phyloP scores from a whole-genome alignment of 2,888 invertebrate species.

The Melinaea menophilus region DNA sequence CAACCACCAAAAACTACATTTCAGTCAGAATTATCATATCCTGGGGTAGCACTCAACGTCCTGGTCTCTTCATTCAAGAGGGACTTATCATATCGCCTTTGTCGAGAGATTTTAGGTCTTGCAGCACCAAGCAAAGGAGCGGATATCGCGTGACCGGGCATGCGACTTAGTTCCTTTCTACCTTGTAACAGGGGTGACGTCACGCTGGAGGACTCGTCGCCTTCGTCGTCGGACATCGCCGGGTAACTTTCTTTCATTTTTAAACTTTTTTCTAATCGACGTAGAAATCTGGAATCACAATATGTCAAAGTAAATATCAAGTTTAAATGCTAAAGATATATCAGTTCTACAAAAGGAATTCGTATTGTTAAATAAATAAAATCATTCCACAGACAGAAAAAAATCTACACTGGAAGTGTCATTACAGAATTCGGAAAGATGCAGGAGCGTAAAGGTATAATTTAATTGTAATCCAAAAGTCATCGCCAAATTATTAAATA shows the following conservation, averaged over 20 bases:
- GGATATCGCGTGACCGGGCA: conserved; percentile 66
- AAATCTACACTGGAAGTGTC: not conserved
- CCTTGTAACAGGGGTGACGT: conserved; percentile 80
- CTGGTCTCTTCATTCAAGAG: conserved; percentile 67
- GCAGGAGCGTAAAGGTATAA: conserved; percentile 1
- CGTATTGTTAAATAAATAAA: not conserved
- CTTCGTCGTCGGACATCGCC: conserved; percentile 78
- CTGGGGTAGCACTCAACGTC: conserved; percentile 61
- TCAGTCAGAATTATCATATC: conserved; percentile 70
- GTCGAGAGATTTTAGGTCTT: conserved; percentile 68
- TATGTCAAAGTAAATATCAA: too few relatives aligned
- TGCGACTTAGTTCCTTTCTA: conserved; percentile 56
- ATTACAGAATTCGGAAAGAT: not conserved
- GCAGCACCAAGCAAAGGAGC: conserved; percentile 68
- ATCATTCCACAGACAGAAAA: conserved; percentile 1
- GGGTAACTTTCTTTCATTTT: conserved; percentile 81
- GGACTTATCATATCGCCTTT: conserved; percentile 68
- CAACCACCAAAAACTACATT: conserved; percentile 15
- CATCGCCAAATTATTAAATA: not conserved
- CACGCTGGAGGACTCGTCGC: conserved; percentile 80
- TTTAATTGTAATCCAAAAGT: conserved; percentile 7
- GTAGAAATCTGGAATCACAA: conserved; percentile 77
- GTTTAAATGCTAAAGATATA: not conserved
- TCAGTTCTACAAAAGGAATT: not conserved
- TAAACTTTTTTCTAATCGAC: conserved; percentile 83